Evolutionary conservation across 2,888 invertebrate species (phyloP).

Genomic region (Spilosoma lubricipeda): DNA sequence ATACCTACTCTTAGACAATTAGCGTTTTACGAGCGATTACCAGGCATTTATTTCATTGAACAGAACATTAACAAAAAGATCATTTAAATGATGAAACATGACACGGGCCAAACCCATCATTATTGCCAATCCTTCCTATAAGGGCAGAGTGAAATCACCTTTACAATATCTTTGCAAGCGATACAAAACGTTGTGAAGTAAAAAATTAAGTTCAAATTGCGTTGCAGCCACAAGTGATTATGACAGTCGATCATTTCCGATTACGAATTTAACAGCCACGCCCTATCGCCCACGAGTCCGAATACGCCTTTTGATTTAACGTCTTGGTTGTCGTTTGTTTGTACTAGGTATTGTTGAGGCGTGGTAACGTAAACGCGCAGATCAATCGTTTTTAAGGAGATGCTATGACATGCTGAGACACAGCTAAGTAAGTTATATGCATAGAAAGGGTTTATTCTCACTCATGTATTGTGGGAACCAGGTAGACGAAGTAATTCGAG

Average conservation of each 20-base stretch:
- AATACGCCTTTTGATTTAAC: conserved; percentile 51
- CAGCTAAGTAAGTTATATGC: conserved; percentile 2
- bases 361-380: conserved; percentile 33
- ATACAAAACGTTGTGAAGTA: conserved; percentile 30
- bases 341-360: conserved; percentile 26
- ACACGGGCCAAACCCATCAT: conserved; percentile 61
- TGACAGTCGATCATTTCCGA: conserved; percentile 70
- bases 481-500: neutral
- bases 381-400: neutral
- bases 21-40: conserved; percentile 30
- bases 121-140: conserved; percentile 68
- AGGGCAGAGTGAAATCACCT: conserved; percentile 45
- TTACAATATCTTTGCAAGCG: conserved; percentile 30
- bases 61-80: conserved; percentile 40
- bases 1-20: conserved; percentile 17
- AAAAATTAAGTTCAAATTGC: conserved; percentile 29
- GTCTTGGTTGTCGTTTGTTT: conserved; percentile 30
- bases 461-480: neutral
- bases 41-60: conserved; percentile 28
- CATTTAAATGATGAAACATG: conserved; percentile 50
- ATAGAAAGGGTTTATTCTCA: neutral
- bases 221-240: conserved; percentile 39
- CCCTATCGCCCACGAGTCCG: conserved; percentile 56
- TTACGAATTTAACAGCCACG: conserved; percentile 60
- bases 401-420: conserved; percentile 5